Conservation (phyloP, 2,888 invertebrate genomes). For the Trissolcus brochymenae region DNA sequence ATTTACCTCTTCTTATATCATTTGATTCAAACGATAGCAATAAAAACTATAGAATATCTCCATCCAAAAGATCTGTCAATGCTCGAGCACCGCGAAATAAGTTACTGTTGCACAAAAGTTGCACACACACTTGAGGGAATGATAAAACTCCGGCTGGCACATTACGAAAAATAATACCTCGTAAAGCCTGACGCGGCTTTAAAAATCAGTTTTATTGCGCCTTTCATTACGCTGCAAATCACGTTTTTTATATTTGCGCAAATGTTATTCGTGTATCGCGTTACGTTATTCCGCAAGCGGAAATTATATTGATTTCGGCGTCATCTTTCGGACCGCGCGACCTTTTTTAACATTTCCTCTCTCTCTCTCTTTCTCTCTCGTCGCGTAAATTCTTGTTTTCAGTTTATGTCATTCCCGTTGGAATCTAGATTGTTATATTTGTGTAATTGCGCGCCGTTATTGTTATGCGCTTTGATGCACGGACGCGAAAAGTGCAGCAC, state of each 20-base stretch:
- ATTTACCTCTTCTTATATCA: too few species aligned
- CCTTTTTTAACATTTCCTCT: neutral
- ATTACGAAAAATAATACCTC: conserved; percentile 32
- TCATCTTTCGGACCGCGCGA: conserved; percentile 18
- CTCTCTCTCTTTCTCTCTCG: too few species aligned
- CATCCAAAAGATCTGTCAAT: too few species aligned
- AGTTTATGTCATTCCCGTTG: neutral
- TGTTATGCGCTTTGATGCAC: conserved; percentile 35
- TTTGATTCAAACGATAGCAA: too few species aligned
- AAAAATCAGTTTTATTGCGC: conserved; percentile 39
- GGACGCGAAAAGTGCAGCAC: conserved; percentile 2
- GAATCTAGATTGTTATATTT: conserved; percentile 19
- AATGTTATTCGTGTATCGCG: conserved; percentile 20
- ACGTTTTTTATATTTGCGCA: conserved; percentile 44
- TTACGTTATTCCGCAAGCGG: conserved; percentile 12
- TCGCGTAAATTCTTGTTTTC: too few species aligned
- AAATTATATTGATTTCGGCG: conserved; percentile 45
- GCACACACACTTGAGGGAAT: neutral
- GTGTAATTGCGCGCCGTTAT: conserved; percentile 22
- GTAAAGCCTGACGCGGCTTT: conserved; percentile 3
- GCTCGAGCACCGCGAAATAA: too few species aligned
- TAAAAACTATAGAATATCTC: too few species aligned
- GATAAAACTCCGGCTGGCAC: conserved; percentile 14
- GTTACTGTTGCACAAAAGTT: conserved; percentile 9
- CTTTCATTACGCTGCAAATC: conserved; percentile 48